Evolutionary conservation across 2,113 vertebrate genomes (phyloP), one percentile per base, ranked within the genome.

Genomic region (Colossoma macropomum): DNA sequence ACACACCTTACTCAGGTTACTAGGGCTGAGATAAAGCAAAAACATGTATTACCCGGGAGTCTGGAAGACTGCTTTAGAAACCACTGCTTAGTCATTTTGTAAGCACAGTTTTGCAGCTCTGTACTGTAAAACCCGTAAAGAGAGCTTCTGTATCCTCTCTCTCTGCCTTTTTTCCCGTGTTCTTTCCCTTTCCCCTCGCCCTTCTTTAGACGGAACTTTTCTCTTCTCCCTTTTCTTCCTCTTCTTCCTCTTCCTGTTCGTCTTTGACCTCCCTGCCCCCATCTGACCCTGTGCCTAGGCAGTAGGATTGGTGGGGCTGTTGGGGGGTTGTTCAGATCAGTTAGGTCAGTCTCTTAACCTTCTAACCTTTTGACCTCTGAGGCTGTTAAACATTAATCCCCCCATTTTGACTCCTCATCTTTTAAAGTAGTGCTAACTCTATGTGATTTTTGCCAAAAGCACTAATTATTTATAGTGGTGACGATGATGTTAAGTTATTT

Each of bases 71-170:
- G n/a, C n/a, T n/a, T n/a, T 45, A 45, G 4, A 52, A 56, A 13
- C 54, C 54, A 21, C 19, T 56, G 54, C 7, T 2, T 34, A 12
- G 65, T 34, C 34, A 30, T 34, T 21, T 23, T 19, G 17, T 68
- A 34, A 34, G 30, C 54, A 66, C 45, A 34, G 76, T 60, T 71
- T 71, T 52, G 59, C 80, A 66, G 16, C 32, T 52, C 62, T 75
- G 56, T 74, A 65, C 48, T 27, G 56, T 74, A 74, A 54, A 86
- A 60, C 81, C 86, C 87, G 86, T 90, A 87, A 91, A 92, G 90
- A 90, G 84, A 89, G 89, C 84, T 52, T 92, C 78, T 92, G 84
- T 92, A 90, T 94, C 90, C 91, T 94, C 90, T 93, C 86, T 93
- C 69, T 92, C 79, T 74, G n/a, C n/a, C 9, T 30, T 81, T 82